These are phyloP conservation scores for Atopsyche davidsoni DNA, from an alignment of 1,140 invertebrate genomes.

Conservation along the genomic window DNA sequence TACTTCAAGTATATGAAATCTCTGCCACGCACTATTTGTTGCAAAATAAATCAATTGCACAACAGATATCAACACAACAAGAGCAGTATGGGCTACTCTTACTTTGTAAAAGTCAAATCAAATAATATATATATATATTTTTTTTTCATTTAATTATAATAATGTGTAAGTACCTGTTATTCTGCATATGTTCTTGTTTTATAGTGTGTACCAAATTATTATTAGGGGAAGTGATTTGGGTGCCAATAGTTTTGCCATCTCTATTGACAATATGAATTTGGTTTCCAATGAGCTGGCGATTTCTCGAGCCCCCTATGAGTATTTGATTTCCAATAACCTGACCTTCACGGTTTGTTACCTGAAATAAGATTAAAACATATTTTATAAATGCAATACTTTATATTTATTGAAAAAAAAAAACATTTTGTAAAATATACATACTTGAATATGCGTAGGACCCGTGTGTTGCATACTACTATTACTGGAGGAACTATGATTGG, in stretches of 20 bases:
- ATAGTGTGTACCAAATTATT: conserved; percentile 28
- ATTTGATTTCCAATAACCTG: conserved; percentile 49
- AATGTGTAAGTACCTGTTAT: conserved; percentile 14
- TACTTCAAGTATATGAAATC: too few relatives aligned
- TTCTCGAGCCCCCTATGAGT: conserved; percentile 33
- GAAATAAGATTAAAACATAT: conserved; percentile 13
- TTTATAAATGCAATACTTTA: neutral
- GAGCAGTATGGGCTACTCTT: too few relatives aligned
- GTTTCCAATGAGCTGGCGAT: conserved; percentile 35
- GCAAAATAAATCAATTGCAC: too few relatives aligned
- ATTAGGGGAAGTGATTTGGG: conserved; percentile 34
- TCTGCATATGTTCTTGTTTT: conserved; percentile 29
- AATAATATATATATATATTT: neutral
- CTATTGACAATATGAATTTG: conserved; percentile 41
- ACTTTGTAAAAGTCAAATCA: too few relatives aligned
- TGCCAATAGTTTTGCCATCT: conserved; percentile 37
- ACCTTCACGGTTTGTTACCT: conserved; percentile 46
- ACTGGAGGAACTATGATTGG: conserved; percentile 17
- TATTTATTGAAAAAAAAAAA: neutral
- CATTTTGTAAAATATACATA: too few relatives aligned
- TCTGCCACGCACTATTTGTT: too few relatives aligned
- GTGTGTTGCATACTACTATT: conserved; percentile 17
- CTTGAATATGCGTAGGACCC: conserved; percentile 29
- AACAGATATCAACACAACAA: too few relatives aligned
- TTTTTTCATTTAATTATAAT: conserved; percentile 5